Conservation (phyloP, 2,113 vertebrate genomes). For the Rhipidura dahli region DNA sequence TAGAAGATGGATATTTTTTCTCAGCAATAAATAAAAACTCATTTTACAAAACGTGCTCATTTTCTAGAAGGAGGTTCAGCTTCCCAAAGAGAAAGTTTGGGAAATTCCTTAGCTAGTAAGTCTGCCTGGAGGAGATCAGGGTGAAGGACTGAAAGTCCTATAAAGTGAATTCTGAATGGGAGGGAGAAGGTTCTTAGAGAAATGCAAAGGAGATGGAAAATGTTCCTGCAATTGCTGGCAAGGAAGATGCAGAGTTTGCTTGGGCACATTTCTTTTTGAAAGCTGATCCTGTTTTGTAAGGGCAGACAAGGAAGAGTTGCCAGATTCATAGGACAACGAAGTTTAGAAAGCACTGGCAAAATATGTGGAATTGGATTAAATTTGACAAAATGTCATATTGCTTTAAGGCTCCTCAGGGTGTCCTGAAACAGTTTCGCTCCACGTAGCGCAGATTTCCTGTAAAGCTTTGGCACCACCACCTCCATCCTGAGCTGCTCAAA, state of each 20-base stretch:
- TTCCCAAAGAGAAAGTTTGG: not conserved
- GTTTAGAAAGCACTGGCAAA: slow-evolving; percentile 40
- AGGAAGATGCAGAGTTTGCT: slow-evolving; percentile 33
- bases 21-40: not conserved
- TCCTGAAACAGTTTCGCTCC: slow-evolving; percentile 37
- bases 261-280: slow-evolving; percentile 51
- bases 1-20: not conserved
- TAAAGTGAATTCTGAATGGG: not conserved
- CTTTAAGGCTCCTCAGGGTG: slow-evolving; percentile 41
- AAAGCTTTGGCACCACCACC: not conserved
- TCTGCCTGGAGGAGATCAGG: not conserved
- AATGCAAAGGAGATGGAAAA: slow-evolving; percentile 42
- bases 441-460: not conserved
- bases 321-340: slow-evolving; percentile 48
- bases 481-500: not conserved
- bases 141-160: not conserved
- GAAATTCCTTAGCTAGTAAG: not conserved
- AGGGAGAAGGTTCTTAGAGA: not conserved
- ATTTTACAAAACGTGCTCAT: not conserved
- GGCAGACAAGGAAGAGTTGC: slow-evolving; percentile 46
- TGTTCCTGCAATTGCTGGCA: slow-evolving; percentile 33
- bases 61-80: not conserved
- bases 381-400: slow-evolving; percentile 59
- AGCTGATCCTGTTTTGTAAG: slow-evolving; percentile 56
- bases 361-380: slow-evolving; percentile 61